Percentiles rank a stretch among this genome's conserved stretches.
Conservation (phyloP, 1,140 invertebrate species). For the Metaphire vulgaris region DNA sequence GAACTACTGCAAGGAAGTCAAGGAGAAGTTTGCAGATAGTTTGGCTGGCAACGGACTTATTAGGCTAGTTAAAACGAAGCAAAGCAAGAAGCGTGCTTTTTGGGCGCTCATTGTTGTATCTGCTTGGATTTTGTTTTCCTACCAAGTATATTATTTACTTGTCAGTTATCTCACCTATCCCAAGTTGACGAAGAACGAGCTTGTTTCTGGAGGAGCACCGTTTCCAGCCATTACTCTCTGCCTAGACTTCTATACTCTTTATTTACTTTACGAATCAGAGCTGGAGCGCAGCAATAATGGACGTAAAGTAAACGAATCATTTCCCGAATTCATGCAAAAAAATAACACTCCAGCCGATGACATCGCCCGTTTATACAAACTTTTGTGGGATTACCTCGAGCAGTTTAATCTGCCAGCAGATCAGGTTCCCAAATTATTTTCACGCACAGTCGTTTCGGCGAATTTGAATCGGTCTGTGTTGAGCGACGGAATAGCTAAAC, state of each 20-base stretch:
- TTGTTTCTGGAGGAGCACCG: neutral
- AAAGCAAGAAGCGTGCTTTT: neutral
- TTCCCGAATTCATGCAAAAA: neutral
- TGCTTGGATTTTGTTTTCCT: neutral
- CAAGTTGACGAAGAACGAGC: neutral
- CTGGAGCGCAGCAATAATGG: neutral
- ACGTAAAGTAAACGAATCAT: neutral
- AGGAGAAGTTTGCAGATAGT: too few relatives aligned
- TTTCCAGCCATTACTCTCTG: neutral
- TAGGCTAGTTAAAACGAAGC: neutral
- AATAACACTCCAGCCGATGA: neutral
- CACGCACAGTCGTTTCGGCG: neutral
- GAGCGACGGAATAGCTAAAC: neutral
- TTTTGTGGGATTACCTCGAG: neutral
- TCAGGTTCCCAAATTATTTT: neutral
- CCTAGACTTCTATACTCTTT: neutral
- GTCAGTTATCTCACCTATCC: neutral
- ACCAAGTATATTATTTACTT: neutral
- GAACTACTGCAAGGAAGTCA: too few relatives aligned
- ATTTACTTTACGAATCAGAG: neutral
- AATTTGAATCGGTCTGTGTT: neutral
- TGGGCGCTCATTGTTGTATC: neutral
- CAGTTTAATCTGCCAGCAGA: neutral
- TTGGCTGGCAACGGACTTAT: too few relatives aligned
- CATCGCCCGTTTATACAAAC: neutral